Evolutionary conservation across 2,113 vertebrate genomes (phyloP), one percentile per base, ranked within the genome.

Genomic region (Arvicanthis niloticus): DNA sequence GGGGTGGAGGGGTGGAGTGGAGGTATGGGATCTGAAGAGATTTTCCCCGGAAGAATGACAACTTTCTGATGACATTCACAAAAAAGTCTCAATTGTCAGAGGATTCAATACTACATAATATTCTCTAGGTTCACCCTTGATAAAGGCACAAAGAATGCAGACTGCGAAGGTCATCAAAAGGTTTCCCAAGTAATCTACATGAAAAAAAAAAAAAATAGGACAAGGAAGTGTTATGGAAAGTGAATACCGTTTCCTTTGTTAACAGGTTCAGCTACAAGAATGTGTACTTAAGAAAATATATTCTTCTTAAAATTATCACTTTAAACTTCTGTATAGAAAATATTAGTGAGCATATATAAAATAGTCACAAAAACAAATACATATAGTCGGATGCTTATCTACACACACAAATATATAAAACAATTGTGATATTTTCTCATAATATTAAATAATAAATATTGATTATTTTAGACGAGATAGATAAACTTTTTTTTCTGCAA

Each of bases 381-480:
- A 5, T 45, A 45, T 0, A 53, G 40, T 42, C 34, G 67, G 31
- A 75, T 86, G 72, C 6, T 85, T 84, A 75, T 37, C 40, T 77
- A 58, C 17, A 77, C 1, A 77, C 22, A 91, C 80, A 88, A 29
- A 91, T 42, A 19, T 89, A 72, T 40, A 70, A 4, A 42, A 76
- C 53, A 77, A 91, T 1, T 85, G 7, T 93, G 9, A 37, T 60
- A 90, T 37, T 75, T 67, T 72, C 60, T 85, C 34, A 70, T 62
- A 31, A 93, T 7, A 87, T 37, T 90, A 89, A 94, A 94, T 68
- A 12, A 68, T 76, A 60, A 89, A 3, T 48, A 85, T 7, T 76
- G 29, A 81, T 90, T 65, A 67, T 11, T 86, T 96, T 51, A 94
- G 6, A 82, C 87, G 65, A 90, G 40, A 87, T 68, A 72, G 9